These are phyloP conservation scores for Cataglyphis hispanica DNA, from an alignment of 1,140 invertebrate genomes.

Conservation along the genomic window DNA sequence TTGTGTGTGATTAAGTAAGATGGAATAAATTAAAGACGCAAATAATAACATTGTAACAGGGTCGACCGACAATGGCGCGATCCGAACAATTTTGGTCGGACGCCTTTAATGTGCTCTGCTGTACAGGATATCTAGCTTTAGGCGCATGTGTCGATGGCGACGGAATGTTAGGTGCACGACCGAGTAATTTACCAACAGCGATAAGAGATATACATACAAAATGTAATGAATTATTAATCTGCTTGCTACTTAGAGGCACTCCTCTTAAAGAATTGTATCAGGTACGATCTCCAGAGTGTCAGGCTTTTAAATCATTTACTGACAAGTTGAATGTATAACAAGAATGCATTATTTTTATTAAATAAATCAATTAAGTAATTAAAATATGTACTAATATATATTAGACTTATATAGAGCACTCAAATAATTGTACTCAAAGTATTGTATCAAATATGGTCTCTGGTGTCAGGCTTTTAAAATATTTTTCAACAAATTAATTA, in stretches of 20 bases:
- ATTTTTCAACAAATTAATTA: background rate
- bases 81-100: constrained; percentile 90
- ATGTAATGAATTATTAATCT: constrained; percentile 91
- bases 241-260: constrained; percentile 90
- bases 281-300: constrained; percentile 83
- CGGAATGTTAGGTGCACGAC: constrained; percentile 88
- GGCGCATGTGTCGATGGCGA: constrained; percentile 88
- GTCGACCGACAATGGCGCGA: constrained; percentile 88
- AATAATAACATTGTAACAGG: constrained; percentile 82
- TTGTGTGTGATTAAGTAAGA: background rate
- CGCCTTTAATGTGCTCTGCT: constrained; percentile 91
- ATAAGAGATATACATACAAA: constrained; percentile 92
- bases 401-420: too few species aligned
- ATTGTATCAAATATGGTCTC: constrained; percentile 89
- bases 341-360: background rate
- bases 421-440: constrained; percentile 85
- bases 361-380: background rate
- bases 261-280: constrained; percentile 91
- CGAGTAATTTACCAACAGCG: constrained; percentile 88
- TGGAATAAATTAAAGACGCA: background rate
- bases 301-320: too few species aligned
- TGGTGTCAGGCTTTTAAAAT: background rate
- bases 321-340: background rate
- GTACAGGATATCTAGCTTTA: constrained; percentile 90
- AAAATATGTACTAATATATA: background rate